Evolutionary conservation across 2,797 vertebrate genomes (phyloP).

Genomic region (Staurois parvus): DNA sequence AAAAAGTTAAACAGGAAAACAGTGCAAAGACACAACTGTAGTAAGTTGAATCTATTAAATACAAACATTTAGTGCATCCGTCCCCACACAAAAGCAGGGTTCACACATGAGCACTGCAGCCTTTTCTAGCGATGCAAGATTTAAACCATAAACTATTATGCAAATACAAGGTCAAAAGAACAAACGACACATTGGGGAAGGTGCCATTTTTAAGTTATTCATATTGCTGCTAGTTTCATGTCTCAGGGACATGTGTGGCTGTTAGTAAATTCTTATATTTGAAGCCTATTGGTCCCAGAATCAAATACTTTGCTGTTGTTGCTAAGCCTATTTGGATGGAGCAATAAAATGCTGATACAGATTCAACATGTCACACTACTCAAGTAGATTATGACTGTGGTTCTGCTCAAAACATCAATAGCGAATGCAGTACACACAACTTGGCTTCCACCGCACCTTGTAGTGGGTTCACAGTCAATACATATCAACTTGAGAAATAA

Average conservation of each 20-base stretch:
- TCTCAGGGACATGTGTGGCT: too few relatives aligned
- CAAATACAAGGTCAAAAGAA: neutral
- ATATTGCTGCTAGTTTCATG: too few relatives aligned
- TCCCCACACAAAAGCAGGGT: too few relatives aligned
- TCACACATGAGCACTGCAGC: too few relatives aligned
- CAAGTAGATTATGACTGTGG: too few relatives aligned
- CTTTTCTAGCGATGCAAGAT: neutral
- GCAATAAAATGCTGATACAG: neutral
- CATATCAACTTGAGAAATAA: too few relatives aligned
- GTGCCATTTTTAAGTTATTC: neutral
- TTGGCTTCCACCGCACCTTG: too few relatives aligned
- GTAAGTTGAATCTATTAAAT: neutral
- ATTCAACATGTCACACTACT: neutral
- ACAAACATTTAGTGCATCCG: neutral
- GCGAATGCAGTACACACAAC: too few relatives aligned
- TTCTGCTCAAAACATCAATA: neutral
- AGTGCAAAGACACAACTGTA: neutral
- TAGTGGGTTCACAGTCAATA: too few relatives aligned
- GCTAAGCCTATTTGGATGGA: neutral
- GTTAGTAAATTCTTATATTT: neutral
- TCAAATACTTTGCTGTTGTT: neutral
- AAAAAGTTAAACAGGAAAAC: neutral
- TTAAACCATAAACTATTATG: neutral
- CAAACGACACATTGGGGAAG: neutral
- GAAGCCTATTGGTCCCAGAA: neutral